Evolutionary conservation across 2,797 vertebrate species (phyloP).

Genomic region (Gadopsis marmoratus): DNA sequence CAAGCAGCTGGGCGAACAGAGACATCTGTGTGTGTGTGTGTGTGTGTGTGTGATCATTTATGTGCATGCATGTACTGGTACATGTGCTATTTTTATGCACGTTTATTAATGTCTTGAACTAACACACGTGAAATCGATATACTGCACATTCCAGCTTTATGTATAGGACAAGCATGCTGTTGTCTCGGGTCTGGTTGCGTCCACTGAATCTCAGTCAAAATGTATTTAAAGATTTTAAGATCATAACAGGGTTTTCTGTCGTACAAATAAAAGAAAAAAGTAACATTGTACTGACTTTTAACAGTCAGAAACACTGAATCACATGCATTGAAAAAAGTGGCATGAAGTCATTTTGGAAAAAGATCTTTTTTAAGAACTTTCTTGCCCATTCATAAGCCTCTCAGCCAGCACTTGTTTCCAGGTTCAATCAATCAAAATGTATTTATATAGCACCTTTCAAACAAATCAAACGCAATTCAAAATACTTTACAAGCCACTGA

Average conservation of each 20-base stretch:
- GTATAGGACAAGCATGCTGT: slow-evolving; percentile 19
- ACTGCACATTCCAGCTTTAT: slow-evolving; percentile 38
- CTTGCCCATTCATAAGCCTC: no score
- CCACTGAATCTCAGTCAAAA: not conserved
- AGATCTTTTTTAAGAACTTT: no score
- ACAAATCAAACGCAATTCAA: no score
- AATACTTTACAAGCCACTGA: no score
- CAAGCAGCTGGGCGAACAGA: slow-evolving; percentile 56
- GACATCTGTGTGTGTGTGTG: slow-evolving; percentile 32
- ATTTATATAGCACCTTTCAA: no score
- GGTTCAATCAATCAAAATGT: no score
- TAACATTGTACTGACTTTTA: not conserved
- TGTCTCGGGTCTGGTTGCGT: not conserved
- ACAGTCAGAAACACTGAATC: not conserved
- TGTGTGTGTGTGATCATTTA: slow-evolving; percentile 1
- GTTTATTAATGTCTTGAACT: slow-evolving; percentile 29
- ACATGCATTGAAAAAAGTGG: not conserved
- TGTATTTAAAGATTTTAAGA: slow-evolving; percentile 1
- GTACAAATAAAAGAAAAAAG: not conserved
- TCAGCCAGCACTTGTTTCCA: no score
- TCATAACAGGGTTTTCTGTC: not conserved
- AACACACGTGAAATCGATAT: slow-evolving; percentile 32
- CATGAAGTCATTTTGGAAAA: not conserved
- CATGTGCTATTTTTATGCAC: slow-evolving; percentile 18
- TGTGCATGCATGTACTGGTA: slow-evolving; percentile 16